Evolutionary conservation across 2,888 invertebrate species (phyloP).

Genomic region (Lycophotia porphyrea): DNA sequence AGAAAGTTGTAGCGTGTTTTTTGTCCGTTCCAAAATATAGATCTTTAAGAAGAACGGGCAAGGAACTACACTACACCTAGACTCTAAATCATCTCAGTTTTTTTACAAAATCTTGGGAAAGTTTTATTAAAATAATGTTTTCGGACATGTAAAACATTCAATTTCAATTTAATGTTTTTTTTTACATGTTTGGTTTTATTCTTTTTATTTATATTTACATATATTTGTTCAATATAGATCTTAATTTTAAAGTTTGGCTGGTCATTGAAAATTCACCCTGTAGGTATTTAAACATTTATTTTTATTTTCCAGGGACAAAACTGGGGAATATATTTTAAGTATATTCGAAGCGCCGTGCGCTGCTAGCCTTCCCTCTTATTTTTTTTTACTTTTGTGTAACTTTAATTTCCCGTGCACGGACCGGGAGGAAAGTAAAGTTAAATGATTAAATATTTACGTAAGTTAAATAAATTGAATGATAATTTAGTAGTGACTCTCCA

Average conservation of each 20-base stretch:
- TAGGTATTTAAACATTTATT: neutral
- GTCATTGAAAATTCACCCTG: neutral
- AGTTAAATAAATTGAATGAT: neutral
- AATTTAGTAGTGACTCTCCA: neutral
- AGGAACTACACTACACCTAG: too few relatives aligned
- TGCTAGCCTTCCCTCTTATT: neutral
- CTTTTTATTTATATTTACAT: neutral
- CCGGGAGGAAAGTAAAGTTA: neutral
- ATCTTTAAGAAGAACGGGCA: too few relatives aligned
- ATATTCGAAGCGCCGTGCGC: neutral
- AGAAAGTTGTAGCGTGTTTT: too few relatives aligned
- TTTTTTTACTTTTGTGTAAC: neutral
- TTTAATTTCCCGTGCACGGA: neutral
- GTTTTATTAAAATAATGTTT: too few relatives aligned
- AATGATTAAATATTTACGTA: neutral
- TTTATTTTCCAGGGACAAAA: neutral
- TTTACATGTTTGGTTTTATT: too few relatives aligned
- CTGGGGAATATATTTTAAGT: neutral
- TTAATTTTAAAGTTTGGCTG: neutral
- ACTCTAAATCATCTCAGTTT: too few relatives aligned
- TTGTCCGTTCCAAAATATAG: too few relatives aligned
- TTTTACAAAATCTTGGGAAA: too few relatives aligned
- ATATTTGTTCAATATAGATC: neutral
- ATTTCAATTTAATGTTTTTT: too few relatives aligned
- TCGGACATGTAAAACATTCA: too few relatives aligned